Evolutionary conservation across 2,113 vertebrate genomes (phyloP), one percentile per base, ranked within the genome.

Genomic region (Dasypus novemcinctus): DNA sequence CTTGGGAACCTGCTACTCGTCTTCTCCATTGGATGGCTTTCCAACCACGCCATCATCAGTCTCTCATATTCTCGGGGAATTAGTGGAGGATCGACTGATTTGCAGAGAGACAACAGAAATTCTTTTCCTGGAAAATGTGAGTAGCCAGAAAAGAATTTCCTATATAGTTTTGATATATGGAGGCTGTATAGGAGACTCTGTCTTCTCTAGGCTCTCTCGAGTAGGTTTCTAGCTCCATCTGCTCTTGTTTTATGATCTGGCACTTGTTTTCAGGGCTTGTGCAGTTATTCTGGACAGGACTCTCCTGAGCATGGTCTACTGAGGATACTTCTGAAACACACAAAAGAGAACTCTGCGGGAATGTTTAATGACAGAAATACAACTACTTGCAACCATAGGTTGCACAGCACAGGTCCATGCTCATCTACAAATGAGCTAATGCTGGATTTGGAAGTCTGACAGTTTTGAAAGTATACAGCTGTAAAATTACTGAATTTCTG

Each of bases 1-100:
- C 97, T 99, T 99, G 46, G 99, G 99, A 38, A 99, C 99, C 97
- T 99, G 99, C 97, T 99, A 99, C 92, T 99, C 99, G 0, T 99
- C 99, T 96, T 99, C 99, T 27, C 99, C 99, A 3, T 99, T 99
- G 0, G 99, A 99, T 0, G 99, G 99, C 96, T 99, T 99, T 92
- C 99, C 99, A 33, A 99, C 97, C 0, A 98, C 98, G 1, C 98
- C 98, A 0, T 99, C 99, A 2, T 99, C 99, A 0, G 98, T 96
- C 83, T 99, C 99, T 1, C 99, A 99, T 0, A 98, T 99, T 90
- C 99, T 98, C 0, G 99, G 99, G 1, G 99, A 99, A 97, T 98
- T 99, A 87, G 99, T 99, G 83, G 99, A 99, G 23, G 99, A 99
- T 5, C 99, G 98, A 87, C 97, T 98, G 74, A 98, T 98, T 96